phyloP scores from a whole-genome alignment of 2,888 invertebrate genomes.

The Chironomus tentans region DNA sequence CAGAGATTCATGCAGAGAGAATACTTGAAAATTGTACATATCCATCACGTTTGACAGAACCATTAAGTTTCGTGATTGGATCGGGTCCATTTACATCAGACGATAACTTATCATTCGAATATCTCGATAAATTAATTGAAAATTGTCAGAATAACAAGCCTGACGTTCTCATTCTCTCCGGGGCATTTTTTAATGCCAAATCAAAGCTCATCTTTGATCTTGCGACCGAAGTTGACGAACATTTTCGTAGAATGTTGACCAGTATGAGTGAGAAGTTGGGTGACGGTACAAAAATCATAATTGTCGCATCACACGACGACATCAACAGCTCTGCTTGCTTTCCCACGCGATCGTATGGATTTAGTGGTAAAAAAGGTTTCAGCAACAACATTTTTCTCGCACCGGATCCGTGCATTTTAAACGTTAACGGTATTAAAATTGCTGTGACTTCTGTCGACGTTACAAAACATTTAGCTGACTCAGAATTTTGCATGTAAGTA shows the following conservation, averaged over 20 bases:
- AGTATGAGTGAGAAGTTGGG: slow-evolving; percentile 55
- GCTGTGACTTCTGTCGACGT: slow-evolving; percentile 76
- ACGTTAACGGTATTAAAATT: slow-evolving; percentile 65
- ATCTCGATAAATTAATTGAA: slow-evolving; percentile 64
- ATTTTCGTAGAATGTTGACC: slow-evolving; percentile 63
- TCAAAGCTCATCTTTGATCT: slow-evolving; percentile 55
- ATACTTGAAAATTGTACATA: slow-evolving; percentile 40
- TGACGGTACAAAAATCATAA: slow-evolving; percentile 57
- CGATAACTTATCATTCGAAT: slow-evolving; percentile 69
- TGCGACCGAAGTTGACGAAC: slow-evolving; percentile 59
- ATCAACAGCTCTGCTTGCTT: slow-evolving; percentile 69
- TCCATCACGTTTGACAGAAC: slow-evolving; percentile 42
- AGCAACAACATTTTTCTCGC: slow-evolving; percentile 50
- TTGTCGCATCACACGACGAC: slow-evolving; percentile 70
- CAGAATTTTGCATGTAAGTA: slow-evolving; percentile 66
- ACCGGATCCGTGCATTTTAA: slow-evolving; percentile 73
- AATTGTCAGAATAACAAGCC: slow-evolving; percentile 61
- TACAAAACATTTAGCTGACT: slow-evolving; percentile 69
- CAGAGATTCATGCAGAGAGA: slow-evolving; percentile 54
- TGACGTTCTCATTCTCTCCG: slow-evolving; percentile 70
- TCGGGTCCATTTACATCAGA: slow-evolving; percentile 76
- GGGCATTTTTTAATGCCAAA: slow-evolving; percentile 72
- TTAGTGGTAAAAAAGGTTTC: slow-evolving; percentile 31
- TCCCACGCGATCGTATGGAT: slow-evolving; percentile 69
- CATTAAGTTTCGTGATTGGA: slow-evolving; percentile 61